These are phyloP conservation scores for Eulemur rufifrons DNA, from an alignment of 2,113 vertebrate genomes.

Conservation along the genomic window DNA sequence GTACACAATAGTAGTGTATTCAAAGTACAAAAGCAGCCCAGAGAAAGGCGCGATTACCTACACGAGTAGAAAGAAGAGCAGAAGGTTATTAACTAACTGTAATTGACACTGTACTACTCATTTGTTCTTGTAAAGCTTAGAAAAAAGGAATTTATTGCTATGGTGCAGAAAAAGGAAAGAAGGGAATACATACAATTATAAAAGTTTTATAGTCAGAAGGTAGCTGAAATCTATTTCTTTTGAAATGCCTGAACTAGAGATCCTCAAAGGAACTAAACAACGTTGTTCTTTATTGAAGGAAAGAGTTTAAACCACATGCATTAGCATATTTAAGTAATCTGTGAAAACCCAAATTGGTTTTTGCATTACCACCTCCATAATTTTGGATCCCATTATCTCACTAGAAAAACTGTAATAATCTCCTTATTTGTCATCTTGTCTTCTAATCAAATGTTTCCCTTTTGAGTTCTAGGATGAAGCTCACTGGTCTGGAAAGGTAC, in stretches of 20 bases:
- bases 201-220: conserved; percentile 8
- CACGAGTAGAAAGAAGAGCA: neutral
- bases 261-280: neutral
- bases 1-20: neutral
- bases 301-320: neutral
- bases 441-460: neutral
- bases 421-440: neutral
- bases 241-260: neutral
- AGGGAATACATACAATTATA: neutral
- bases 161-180: neutral
- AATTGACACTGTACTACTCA: neutral
- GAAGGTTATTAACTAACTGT: neutral
- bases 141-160: conserved; percentile 4
- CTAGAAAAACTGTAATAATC: neutral
- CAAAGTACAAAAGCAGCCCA: neutral
- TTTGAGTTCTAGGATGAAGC: neutral
- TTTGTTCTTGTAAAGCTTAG: neutral
- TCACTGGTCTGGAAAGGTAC: neutral
- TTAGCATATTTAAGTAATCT: neutral
- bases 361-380: neutral
- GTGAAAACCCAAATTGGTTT: neutral
- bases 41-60: neutral
- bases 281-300: neutral
- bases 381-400: neutral
- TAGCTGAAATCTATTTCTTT: conserved; percentile 6